phyloP scores from a whole-genome alignment of 2,113 vertebrate species.

The Todiramphus saurophagus region DNA sequence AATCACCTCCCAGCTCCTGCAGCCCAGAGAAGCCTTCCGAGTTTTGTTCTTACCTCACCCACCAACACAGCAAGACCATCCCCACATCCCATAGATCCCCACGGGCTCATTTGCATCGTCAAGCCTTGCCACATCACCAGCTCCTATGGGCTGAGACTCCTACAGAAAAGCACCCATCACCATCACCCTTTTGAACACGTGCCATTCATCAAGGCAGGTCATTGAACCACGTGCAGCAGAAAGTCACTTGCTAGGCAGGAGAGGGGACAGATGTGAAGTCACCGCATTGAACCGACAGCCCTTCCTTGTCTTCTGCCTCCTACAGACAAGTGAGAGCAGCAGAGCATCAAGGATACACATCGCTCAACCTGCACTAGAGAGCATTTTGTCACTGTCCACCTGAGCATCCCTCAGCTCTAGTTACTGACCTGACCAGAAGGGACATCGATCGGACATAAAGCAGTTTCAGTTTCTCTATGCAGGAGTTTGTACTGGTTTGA shows the following conservation, averaged over 20 bases:
- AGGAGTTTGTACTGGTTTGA: not conserved
- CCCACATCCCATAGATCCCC: not conserved
- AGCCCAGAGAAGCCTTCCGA: not conserved
- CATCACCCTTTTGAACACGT: rapidly evolving
- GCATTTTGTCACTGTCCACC: not conserved
- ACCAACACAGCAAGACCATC: not conserved
- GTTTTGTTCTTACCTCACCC: not conserved
- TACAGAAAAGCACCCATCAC: not conserved
- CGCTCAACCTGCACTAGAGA: not conserved
- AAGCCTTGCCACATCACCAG: not conserved
- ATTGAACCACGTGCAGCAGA: rapidly evolving
- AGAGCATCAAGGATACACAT: not conserved
- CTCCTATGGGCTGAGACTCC: not conserved
- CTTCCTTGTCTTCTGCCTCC: not conserved
- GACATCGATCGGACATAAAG: not conserved
- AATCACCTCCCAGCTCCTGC: not conserved
- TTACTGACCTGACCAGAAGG: not conserved
- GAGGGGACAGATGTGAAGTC: not conserved
- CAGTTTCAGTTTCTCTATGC: not conserved
- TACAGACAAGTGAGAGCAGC: not conserved
- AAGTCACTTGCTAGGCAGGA: not conserved
- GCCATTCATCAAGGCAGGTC: not conserved
- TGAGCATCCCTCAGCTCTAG: not conserved
- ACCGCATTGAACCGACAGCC: not conserved
- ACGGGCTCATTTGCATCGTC: not conserved